Evolutionary conservation across 1,140 invertebrate genomes (phyloP), one percentile per base, ranked within the genome.

Genomic region (Drosophila watanabei): DNA sequence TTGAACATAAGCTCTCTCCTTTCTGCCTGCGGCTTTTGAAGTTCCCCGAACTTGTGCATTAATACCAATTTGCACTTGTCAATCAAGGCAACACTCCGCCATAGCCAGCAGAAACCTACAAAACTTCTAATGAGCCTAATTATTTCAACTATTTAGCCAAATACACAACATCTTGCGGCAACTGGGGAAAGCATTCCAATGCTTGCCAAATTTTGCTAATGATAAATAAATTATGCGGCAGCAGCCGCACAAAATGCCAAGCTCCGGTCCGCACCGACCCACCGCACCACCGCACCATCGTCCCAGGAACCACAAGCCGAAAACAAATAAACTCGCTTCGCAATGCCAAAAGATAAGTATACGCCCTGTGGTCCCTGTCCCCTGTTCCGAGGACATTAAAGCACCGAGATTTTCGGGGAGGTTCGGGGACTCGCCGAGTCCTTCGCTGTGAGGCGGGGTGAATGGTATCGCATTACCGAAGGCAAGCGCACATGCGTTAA

Each of bases 141-240:
- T 90, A 88, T 90, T 88, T 82, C 63, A 88, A 89, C 86, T 88
- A 88, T 90, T 88, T 85, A 72, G 70, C 62, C 62, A 79, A 83
- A 59, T 64, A 71, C 64, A 49, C 62, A 82, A 52, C 81, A 63
- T 41, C 54, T 68, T 37, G 58, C 11, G 63, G 63, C 58, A 33
- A 54, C 32, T 54, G 24, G 57, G 37, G 46, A 48, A 57, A 73
- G 54, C 65, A 87, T 87, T 82, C 75, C 78, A 45, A 52, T 70
- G 61, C 69, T 73, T 79, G 78, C 81, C 86, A 84, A 88, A 88
- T 88, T 88, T 70, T 88, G 86, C 85, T 90, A 88, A 88, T 89
- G 85, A 88, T 90, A 88, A 88, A 88, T 90, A 88, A 88, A 88
- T 88, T 85, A 88, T 88, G 78, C 82, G 78, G 80, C 87, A 77